A percentile compares a stretch with the other conserved stretches of the same genome.
phyloP scores from a whole-genome alignment of 2,888 invertebrate species.

The Ceratothoa steindachneri region DNA sequence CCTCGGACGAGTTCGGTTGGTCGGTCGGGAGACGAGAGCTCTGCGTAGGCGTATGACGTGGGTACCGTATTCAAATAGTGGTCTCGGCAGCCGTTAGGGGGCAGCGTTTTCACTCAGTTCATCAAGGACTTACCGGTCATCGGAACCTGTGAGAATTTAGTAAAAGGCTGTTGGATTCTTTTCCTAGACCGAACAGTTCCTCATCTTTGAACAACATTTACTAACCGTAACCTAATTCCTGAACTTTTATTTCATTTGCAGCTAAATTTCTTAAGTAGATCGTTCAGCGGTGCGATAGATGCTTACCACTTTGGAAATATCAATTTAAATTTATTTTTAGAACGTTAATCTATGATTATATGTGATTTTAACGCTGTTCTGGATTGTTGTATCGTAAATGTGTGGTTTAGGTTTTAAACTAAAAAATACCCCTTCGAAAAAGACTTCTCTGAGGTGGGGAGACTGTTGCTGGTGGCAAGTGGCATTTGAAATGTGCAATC shows the following conservation, averaged over 20 bases:
- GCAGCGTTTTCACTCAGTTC: not conserved
- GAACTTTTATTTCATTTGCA: too few relatives aligned
- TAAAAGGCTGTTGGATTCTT: not conserved
- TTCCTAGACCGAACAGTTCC: not conserved
- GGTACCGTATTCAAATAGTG: conserved; percentile 5
- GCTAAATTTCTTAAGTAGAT: too few relatives aligned
- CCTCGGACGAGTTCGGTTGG: not conserved
- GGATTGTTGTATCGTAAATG: conserved; percentile 63
- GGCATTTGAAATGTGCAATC: too few relatives aligned
- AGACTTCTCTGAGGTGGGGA: conserved; percentile 93
- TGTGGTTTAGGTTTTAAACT: conserved; percentile 92
- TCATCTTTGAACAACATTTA: too few relatives aligned
- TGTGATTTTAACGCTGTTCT: conserved; percentile 7
- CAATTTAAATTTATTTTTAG: not conserved
- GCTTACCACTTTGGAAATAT: too few relatives aligned
- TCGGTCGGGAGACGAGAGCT: not conserved
- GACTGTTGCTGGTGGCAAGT: conserved; percentile 87
- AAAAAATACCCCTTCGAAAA: conserved; percentile 93
- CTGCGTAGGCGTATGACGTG: not conserved
- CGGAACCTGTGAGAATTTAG: not conserved
- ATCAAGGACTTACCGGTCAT: not conserved
- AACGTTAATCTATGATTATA: not conserved
- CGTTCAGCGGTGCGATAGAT: too few relatives aligned
- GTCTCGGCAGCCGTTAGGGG: not conserved
- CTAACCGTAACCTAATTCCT: too few relatives aligned